These are phyloP conservation scores for Aldabrachelys gigantea DNA, from an alignment of 2,113 vertebrate genomes.

Conservation along the genomic window DNA sequence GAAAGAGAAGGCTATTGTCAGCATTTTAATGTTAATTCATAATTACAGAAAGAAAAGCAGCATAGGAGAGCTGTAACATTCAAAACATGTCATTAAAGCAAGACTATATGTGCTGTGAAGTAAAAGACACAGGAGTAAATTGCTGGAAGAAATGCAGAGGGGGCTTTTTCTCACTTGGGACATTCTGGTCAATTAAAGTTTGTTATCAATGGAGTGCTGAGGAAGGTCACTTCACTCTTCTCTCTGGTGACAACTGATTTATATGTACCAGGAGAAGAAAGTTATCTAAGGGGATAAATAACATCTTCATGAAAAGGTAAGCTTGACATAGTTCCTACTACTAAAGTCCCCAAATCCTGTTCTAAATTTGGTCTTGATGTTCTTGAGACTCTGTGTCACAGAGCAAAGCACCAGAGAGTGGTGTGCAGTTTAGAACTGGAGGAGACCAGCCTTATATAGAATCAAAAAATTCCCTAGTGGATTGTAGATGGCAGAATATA, in stretches of 20 bases:
- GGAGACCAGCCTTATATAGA: background rate
- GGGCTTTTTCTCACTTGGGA: background rate
- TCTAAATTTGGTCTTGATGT: background rate
- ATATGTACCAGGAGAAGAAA: background rate
- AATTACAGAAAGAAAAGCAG: background rate
- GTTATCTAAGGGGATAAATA: background rate
- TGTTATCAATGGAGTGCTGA: background rate
- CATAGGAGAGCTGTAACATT: background rate
- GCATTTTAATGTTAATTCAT: conserved; percentile 14
- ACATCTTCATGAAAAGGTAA: background rate
- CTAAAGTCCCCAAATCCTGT: background rate
- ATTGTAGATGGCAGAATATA: background rate
- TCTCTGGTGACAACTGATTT: background rate
- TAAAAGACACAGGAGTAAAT: background rate
- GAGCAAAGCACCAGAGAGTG: background rate
- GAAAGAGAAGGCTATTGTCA: conserved; percentile 19
- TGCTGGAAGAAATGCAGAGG: background rate
- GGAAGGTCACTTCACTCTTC: background rate
- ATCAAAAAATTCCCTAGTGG: conserved; percentile 20
- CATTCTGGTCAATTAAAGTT: background rate
- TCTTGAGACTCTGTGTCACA: background rate
- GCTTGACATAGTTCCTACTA: background rate
- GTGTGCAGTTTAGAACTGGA: background rate
- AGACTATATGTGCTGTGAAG: background rate
- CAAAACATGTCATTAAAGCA: background rate